phyloP scores from a whole-genome alignment of 2,888 invertebrate species.

The Chrysomela aeneicollis region DNA sequence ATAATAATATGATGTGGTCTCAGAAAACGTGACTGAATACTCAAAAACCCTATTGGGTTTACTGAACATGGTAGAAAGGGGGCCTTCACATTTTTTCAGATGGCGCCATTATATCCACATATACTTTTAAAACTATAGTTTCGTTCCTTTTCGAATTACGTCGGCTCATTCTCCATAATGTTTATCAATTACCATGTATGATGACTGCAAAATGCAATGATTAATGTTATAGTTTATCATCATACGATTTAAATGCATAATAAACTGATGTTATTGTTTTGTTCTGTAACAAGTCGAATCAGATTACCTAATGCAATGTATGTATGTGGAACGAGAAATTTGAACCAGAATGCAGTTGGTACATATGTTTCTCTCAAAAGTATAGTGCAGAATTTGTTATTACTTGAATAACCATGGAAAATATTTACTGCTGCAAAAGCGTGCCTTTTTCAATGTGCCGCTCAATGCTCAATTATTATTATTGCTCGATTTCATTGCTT shows the following conservation, averaged over 20 bases:
- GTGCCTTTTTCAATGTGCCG: constrained; percentile 1
- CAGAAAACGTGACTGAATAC: too few species aligned
- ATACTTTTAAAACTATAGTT: too few species aligned
- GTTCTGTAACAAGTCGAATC: background rate
- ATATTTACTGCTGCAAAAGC: background rate
- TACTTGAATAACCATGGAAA: constrained; percentile 5
- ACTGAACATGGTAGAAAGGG: too few species aligned
- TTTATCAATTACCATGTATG: too few species aligned
- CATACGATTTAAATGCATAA: background rate
- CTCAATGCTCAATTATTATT: constrained; percentile 6
- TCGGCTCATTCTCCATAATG: too few species aligned
- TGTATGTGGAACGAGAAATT: background rate
- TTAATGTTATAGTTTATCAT: too few species aligned
- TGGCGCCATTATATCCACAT: too few species aligned
- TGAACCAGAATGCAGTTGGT: background rate
- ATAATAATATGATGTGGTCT: too few species aligned
- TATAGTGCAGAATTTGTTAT: background rate
- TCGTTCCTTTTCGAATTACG: too few species aligned
- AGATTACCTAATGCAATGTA: background rate
- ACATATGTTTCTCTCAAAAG: background rate
- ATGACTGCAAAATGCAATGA: background rate
- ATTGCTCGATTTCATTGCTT: constrained; percentile 5
- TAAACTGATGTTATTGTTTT: background rate
- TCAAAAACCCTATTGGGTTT: too few species aligned
- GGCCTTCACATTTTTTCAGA: too few species aligned